Evolutionary conservation across 2,113 vertebrate species (phyloP).

Genomic region (Lepisosteus oculatus): DNA sequence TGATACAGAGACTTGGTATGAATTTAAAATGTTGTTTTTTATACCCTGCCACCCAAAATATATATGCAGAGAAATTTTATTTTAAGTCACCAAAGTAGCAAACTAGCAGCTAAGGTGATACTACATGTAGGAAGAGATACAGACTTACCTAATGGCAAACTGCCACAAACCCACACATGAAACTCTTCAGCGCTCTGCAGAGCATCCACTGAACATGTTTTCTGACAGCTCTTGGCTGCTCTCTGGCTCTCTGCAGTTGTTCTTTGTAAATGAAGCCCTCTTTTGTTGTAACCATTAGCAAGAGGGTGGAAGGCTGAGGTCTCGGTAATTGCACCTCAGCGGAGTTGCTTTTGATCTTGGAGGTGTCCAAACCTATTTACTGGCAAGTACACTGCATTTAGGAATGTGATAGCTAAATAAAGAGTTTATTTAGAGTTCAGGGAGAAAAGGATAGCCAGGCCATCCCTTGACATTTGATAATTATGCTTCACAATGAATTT

Average conservation of each 20-base stretch:
- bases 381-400: slow-evolving; percentile 61
- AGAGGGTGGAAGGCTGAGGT: slow-evolving; percentile 41
- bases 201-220: slow-evolving; percentile 61
- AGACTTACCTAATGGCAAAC: too few relatives aligned
- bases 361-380: slow-evolving; percentile 67
- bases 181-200: slow-evolving; percentile 55
- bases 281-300: slow-evolving; percentile 68
- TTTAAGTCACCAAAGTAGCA: too few relatives aligned
- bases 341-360: slow-evolving; percentile 72
- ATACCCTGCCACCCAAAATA: too few relatives aligned
- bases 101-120: too few relatives aligned
- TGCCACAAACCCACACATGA: slow-evolving; percentile 62
- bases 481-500: slow-evolving; percentile 5
- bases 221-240: slow-evolving; percentile 59
- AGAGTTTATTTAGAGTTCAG: slow-evolving; percentile 34
- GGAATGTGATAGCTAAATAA: slow-evolving; percentile 61
- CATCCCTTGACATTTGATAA: slow-evolving; percentile 11
- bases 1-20: too few relatives aligned
- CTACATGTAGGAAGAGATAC: too few relatives aligned
- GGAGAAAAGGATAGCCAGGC: slow-evolving; percentile 5
- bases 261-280: slow-evolving; percentile 66
- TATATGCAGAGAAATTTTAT: too few relatives aligned
- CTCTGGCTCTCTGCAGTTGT: slow-evolving; percentile 48
- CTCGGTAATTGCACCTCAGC: slow-evolving; percentile 74
- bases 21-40: too few relatives aligned